Conservation (phyloP, 2,113 vertebrate genomes). For the Oryzias javanicus region DNA sequence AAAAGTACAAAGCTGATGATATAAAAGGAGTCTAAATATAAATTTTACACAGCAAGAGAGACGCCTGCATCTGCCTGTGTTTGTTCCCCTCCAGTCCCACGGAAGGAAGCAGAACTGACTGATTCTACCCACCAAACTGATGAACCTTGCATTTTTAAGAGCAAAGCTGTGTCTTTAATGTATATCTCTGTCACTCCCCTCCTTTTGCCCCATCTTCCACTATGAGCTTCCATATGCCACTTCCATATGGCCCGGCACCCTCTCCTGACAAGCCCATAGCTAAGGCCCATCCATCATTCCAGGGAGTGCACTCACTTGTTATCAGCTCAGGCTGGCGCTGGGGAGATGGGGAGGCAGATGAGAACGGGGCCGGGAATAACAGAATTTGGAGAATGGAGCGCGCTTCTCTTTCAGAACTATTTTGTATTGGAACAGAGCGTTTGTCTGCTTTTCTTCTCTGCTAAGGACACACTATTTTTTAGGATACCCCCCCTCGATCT, state of each 20-base stretch:
- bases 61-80: conserved; percentile 58
- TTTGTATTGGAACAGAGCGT: conserved; percentile 49
- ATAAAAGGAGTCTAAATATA: conserved; percentile 20
- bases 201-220: conserved; percentile 73
- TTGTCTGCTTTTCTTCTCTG: conserved; percentile 39
- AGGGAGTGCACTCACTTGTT: conserved; percentile 76
- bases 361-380: conserved; percentile 53
- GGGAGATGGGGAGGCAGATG: conserved; percentile 57
- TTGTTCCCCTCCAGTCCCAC: conserved; percentile 59
- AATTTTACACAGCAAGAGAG: conserved; percentile 40
- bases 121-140: conserved; percentile 74
- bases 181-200: conserved; percentile 79
- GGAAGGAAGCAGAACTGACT: conserved; percentile 60
- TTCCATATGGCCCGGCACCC: conserved; percentile 82
- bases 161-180: conserved; percentile 77
- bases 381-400: conserved; percentile 60
- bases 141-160: conserved; percentile 80
- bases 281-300: conserved; percentile 79
- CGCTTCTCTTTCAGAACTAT: conserved; percentile 37
- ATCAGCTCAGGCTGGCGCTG: conserved; percentile 72
- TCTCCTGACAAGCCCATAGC: conserved; percentile 78
- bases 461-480: neutral
- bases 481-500: neutral
- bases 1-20: conserved; percentile 6
- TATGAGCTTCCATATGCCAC: conserved; percentile 81